Base-by-base conservation (phyloP, 1,140 invertebrate species). In the Eriocheir sinensis region DNA sequence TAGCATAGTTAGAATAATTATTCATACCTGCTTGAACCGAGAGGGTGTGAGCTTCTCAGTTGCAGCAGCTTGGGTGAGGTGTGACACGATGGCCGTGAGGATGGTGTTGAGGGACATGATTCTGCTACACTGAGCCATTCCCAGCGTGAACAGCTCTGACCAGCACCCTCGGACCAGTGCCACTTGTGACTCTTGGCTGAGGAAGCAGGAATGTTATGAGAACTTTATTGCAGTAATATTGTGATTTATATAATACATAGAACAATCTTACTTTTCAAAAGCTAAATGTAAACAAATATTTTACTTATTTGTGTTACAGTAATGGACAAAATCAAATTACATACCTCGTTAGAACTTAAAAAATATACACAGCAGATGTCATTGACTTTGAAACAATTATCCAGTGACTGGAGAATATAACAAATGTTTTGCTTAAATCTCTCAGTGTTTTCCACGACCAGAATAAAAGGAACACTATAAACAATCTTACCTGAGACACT, bases 121-220 rank as follows among this genome's bases (percentile, higher is more conserved):
- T 40, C 98, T 97, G 21, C 98, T 98, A 96, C 98, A 99, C 96
- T 99, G 99, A 1, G 98, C 98, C 93, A 99, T 97, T 9, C 99
- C 99, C 30, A 99, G 97, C 3, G 98, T 98, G 97, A 99, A 99
- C 92, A 99, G 96, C 96, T 99, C 98, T 96, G 98, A 98, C 99
- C 99, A 99, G 96, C 98, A 98, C 95, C 98, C 98, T 96, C 98
- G 98, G 53, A 99, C 97, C 72, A 99, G 96, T 8, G 97, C 97
- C 93, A 98, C 98, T 97, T 99, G 99, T 88, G 98, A 97, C 93
- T 99, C 98, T 92, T 98, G 97, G 95, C 99, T 99, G 97, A 95
- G 97, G 30, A 40, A 86, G 83, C 79, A 91, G 34, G 21, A n/a
- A 72, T 2, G 27, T 4, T 41, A 44, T n/a, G n/a, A n/a, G n/a